These are phyloP conservation scores for Lindbergichthys nudifrons DNA, from an alignment of 2,797 vertebrate species.

Conservation along the genomic window DNA sequence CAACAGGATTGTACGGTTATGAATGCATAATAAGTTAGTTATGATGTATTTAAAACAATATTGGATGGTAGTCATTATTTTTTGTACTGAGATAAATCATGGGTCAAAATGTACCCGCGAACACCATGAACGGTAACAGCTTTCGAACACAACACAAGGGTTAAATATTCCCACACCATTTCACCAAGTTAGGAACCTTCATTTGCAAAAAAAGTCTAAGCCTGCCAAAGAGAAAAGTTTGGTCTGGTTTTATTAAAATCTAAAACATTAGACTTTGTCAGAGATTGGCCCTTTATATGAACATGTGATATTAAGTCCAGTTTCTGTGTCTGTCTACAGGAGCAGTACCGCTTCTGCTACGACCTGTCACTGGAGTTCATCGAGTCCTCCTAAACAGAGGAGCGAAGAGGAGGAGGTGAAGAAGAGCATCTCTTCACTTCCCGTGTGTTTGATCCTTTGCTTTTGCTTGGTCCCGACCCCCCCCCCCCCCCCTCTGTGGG, in stretches of 20 bases:
- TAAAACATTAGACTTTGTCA: not conserved
- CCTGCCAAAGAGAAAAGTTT: not conserved
- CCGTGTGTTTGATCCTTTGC: constrained; percentile 58
- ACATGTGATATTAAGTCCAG: not conserved
- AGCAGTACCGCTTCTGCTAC: constrained; percentile 98
- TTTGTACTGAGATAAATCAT: no score
- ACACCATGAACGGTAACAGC: no score
- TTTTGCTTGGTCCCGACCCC: constrained; percentile 52
- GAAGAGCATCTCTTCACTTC: constrained; percentile 44
- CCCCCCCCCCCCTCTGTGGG: constrained; percentile 46
- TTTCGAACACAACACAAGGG: no score
- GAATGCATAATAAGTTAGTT: no score
- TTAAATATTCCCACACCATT: no score
- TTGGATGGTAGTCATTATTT: no score
- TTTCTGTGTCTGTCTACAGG: constrained; percentile 78
- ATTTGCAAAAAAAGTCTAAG: no score
- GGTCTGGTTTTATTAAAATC: not conserved
- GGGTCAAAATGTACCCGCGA: no score
- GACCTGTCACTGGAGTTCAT: constrained; percentile 96
- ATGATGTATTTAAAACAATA: no score
- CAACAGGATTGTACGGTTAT: no score
- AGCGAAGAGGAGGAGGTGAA: constrained; percentile 46
- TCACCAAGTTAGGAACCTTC: no score
- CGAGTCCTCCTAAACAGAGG: constrained; percentile 90
- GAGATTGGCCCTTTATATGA: not conserved